Evolutionary conservation across 2,888 invertebrate species (phyloP), one percentile per base, ranked within the genome.

Genomic region (Patella ulyssiponensis): DNA sequence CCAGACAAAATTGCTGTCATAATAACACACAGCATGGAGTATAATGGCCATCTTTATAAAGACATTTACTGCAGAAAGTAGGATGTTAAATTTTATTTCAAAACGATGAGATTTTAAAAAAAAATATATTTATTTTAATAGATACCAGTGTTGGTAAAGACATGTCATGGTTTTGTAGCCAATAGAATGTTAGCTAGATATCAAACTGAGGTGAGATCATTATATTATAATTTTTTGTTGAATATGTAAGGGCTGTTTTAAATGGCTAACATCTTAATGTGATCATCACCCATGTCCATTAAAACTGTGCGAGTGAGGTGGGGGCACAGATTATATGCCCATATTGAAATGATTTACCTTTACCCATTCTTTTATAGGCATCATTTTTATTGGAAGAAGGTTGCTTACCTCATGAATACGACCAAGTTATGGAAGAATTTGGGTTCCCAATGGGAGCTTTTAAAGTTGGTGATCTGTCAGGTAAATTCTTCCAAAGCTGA

Each of bases 141-240:
- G 90, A 83, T 90, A n/a, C 84, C 89, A 20, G 88, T 90, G 0
- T 77, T 90, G 51, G 89, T 89, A 11, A 87, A 86, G 53, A 87
- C 88, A 58, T 90, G 90, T 78, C 83, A 85, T 71, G 87, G 88
- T 7, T 90, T 90, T 84, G 88, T 88, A 20, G 90, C 87, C 3
- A 90, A 90, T 80, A 83, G 90, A 78, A 87, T 89, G 86, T 77
- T 83, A 56, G 75, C 69, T 11, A 82, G 80, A 1, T 86, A 82
- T 75, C 73, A 71, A 11, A 74, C 74, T 53, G 89, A 90, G 86
- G 88, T 88, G 78, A 81, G 81, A 27, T 69, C 12, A 23, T 44
- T 71, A 51, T 17, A 56, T 54, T 15, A 56, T 20, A 15, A 54
- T 74, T 15, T 72, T 72, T 44, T 23, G 12, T 44, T 9, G 44